phyloP scores from a whole-genome alignment of 2,797 vertebrate genomes.

The Gallirallus australis region DNA sequence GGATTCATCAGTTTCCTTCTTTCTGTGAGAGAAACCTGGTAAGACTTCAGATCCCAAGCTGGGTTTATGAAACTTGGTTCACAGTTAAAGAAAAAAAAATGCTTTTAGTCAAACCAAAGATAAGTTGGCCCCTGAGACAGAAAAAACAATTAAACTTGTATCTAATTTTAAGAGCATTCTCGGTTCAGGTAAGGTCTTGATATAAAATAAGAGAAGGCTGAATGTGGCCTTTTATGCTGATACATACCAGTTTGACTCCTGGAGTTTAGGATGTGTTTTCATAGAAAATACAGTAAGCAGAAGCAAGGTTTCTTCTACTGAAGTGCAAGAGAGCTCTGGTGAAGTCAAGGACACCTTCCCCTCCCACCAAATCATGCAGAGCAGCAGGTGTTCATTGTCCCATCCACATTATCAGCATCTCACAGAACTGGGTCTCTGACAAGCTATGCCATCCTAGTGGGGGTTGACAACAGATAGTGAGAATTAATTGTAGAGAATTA shows the following conservation, averaged over 20 bases:
- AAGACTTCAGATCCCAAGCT: neutral
- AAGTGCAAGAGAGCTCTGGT: neutral
- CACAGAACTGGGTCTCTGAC: neutral
- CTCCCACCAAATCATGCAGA: neutral
- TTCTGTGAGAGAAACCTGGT: neutral
- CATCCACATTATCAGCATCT: neutral
- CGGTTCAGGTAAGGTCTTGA: accelerated
- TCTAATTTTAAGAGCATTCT: neutral
- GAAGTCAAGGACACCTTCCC: neutral
- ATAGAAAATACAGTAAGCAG: neutral
- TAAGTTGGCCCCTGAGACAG: neutral
- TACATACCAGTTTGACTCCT: neutral
- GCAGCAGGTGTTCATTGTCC: neutral
- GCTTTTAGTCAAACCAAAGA: neutral
- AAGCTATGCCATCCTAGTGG: neutral
- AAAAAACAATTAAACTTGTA: neutral
- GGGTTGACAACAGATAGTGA: neutral
- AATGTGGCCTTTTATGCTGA: neutral
- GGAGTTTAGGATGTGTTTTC: neutral
- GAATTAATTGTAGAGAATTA: neutral
- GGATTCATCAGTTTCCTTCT: neutral
- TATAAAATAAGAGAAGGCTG: neutral
- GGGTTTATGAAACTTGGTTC: neutral
- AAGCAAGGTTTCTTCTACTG: neutral
- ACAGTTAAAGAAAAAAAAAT: neutral